Evolutionary conservation across 2,888 invertebrate species (phyloP).

Genomic region (Athalia cordata): DNA sequence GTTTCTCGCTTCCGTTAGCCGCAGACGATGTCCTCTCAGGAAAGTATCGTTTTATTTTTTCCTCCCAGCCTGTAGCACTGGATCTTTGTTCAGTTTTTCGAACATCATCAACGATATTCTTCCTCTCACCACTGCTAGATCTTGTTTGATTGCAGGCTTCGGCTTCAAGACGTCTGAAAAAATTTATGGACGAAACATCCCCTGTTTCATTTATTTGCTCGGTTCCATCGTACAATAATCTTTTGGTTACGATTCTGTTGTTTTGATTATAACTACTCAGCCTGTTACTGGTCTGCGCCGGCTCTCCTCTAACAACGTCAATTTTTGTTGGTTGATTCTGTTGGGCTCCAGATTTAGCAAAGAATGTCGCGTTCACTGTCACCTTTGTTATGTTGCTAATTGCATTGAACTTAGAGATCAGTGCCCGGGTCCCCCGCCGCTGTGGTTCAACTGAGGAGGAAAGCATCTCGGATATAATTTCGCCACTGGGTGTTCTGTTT

Average conservation of each 20-base stretch:
- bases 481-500: constrained; percentile 57
- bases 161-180: constrained; percentile 39
- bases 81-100: neutral
- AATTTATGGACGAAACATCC: constrained; percentile 37
- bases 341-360: constrained; percentile 68
- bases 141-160: neutral
- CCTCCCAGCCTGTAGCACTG: constrained; percentile 54
- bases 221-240: constrained; percentile 28
- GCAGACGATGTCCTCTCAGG: constrained; percentile 30
- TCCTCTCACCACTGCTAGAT: too few relatives aligned
- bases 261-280: constrained; percentile 4
- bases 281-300: constrained; percentile 71
- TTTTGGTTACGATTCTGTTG: constrained; percentile 23
- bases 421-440: constrained; percentile 73
- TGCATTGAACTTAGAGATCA: constrained; percentile 80
- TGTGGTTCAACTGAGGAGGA: constrained; percentile 65
- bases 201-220: constrained; percentile 19
- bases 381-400: constrained; percentile 77
- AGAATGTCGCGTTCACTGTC: constrained; percentile 75
- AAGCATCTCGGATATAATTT: constrained; percentile 63
- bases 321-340: constrained; percentile 8
- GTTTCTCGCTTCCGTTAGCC: constrained; percentile 29
- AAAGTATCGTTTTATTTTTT: constrained; percentile 56
- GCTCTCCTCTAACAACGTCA: constrained; percentile 73
- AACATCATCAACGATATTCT: constrained; percentile 16